Evolutionary conservation across 2,113 vertebrate genomes (phyloP).

Genomic region (Saguinus midas): DNA sequence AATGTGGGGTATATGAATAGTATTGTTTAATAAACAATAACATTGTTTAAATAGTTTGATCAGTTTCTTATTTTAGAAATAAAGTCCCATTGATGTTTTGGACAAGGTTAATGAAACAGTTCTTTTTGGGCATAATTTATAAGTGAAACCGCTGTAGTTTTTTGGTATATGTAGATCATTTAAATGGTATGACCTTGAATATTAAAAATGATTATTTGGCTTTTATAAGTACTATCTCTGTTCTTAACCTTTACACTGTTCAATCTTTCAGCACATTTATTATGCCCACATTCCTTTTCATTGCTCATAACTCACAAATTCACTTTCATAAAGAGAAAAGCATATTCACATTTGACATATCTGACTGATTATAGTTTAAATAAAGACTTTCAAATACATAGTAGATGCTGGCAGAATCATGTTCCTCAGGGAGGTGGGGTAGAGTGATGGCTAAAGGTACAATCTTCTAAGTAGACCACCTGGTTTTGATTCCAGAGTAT

Average conservation of each 20-base stretch:
- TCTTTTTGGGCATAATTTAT: slow-evolving; percentile 76
- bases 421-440: neutral
- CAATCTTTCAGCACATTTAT: slow-evolving; percentile 54
- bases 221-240: slow-evolving; percentile 29
- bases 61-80: slow-evolving; percentile 65
- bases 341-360: slow-evolving; percentile 36
- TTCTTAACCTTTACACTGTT: slow-evolving; percentile 67
- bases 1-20: slow-evolving; percentile 58
- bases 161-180: slow-evolving; percentile 39
- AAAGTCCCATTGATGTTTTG: slow-evolving; percentile 65
- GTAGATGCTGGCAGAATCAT: neutral
- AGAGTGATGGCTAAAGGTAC: neutral
- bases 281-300: slow-evolving; percentile 36
- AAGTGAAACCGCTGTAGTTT: slow-evolving; percentile 53
- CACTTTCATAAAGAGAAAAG: slow-evolving; percentile 69
- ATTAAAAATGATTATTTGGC: slow-evolving; percentile 57
- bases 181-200: slow-evolving; percentile 78
- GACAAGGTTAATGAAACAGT: slow-evolving; percentile 72
- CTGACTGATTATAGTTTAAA: slow-evolving; percentile 44
- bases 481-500: neutral
- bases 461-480: neutral
- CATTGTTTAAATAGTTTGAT: slow-evolving; percentile 65
- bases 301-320: slow-evolving; percentile 71
- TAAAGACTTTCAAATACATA: slow-evolving; percentile 16
- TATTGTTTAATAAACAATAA: slow-evolving; percentile 59